Evolutionary conservation across 2,888 invertebrate species (phyloP), one percentile per base, ranked within the genome.

Genomic region (Pyrochroa serraticornis): DNA sequence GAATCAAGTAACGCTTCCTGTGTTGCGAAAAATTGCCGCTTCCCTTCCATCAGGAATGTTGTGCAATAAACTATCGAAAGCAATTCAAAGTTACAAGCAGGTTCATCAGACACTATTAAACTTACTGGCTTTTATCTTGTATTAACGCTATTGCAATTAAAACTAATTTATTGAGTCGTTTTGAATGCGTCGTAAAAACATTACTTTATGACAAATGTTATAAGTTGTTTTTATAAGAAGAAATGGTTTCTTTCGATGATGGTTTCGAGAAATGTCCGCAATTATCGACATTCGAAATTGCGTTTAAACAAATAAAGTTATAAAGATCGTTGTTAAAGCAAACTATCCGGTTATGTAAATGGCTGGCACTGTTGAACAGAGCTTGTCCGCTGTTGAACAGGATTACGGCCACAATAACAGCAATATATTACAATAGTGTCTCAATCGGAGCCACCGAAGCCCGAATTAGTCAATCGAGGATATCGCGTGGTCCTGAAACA

Each of bases 381-480:
- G 58, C 58, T 62, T 58, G 62, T 59, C 55, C 56, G 55, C 45
- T 59, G 58, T 59, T 51, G 58, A 58, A 57, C 62, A 58, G 62
- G 57, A 60, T 60, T 57, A 57, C 60, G 53, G 52, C 52, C 48
- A 32, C 48, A 59, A 62, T 62, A 49, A 35, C 55, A 22, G 51
- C 49, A 49, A 62, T 62, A 62, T 59, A 55, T 62, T 62, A 59
- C 62, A 62, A 62, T 67, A 62, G 63, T 62, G 64, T 63, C 65
- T 67, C 63, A 64, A 67, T 65, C 58, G 53, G 43, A 58, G 62
- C 65, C 64, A 64, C 62, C 53, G 59, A 58, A 59, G 57, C 36
- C 60, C 58, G 59, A 65, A 65, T 65, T 65, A 62, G 60, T 60
- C 62, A 54, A 47, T 43, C 51, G 47, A 51, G 53, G 32, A 50